These are phyloP conservation scores for Austrolebias charrua DNA, from an alignment of 2,797 vertebrate species.

Conservation along the genomic window DNA sequence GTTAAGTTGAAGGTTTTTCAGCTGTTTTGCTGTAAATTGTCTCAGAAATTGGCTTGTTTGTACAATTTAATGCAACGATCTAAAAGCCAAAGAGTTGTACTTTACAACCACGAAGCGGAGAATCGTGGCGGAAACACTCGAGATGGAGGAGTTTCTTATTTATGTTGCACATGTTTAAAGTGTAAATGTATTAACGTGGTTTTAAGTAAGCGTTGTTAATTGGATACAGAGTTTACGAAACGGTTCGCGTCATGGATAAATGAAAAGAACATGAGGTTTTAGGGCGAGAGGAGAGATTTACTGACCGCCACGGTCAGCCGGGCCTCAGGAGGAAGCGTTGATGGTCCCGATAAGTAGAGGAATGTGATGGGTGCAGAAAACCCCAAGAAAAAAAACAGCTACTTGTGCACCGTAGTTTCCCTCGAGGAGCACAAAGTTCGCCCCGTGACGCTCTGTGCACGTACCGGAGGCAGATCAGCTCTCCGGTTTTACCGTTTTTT, in stretches of 20 bases:
- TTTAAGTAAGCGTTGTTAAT: too few species aligned
- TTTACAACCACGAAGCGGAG: neutral
- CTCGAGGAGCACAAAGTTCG: neutral
- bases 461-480: slow-evolving; percentile 1
- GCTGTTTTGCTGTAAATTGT: neutral
- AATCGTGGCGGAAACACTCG: neutral
- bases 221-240: neutral
- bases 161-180: neutral
- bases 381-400: neutral
- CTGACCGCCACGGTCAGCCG: slow-evolving; percentile 2
- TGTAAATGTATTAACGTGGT: too few species aligned
- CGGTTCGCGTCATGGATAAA: neutral
- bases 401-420: neutral
- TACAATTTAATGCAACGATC: neutral
- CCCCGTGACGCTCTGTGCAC: slow-evolving; percentile 3
- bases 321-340: slow-evolving; percentile 1
- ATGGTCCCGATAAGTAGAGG: neutral
- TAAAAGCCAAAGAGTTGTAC: neutral
- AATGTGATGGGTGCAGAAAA: neutral
- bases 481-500: neutral
- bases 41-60: neutral
- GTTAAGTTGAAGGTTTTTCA: neutral
- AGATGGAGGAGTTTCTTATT: neutral
- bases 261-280: slow-evolving; percentile 7
- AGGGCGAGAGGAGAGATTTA: neutral